Evolutionary conservation across 2,113 vertebrate species (phyloP).

Genomic region (Nerophis lumbriciformis): DNA sequence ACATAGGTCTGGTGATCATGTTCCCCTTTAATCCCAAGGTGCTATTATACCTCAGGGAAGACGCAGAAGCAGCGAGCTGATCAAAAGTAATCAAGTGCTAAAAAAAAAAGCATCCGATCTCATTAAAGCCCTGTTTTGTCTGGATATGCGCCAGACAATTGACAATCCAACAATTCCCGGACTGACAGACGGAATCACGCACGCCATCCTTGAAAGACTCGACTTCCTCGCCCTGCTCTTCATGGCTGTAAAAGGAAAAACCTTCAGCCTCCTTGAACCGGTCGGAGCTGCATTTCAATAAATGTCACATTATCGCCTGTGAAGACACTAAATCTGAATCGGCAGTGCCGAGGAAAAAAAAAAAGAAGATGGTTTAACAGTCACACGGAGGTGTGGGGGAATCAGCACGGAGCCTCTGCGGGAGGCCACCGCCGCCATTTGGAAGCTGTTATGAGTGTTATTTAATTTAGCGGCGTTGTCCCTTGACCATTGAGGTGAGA

Average conservation of each 20-base stretch:
- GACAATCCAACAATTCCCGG: slow-evolving; percentile 34
- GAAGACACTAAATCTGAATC: slow-evolving; percentile 46
- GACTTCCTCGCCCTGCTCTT: slow-evolving; percentile 19
- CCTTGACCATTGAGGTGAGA: slow-evolving; percentile 45
- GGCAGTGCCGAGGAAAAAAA: slow-evolving; percentile 27
- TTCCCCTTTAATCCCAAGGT: slow-evolving; percentile 24
- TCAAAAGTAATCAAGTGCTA: slow-evolving; percentile 36
- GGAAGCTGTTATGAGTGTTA: slow-evolving; percentile 33
- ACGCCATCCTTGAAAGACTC: slow-evolving; percentile 31
- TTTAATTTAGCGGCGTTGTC: slow-evolving; percentile 57
- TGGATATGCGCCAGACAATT: slow-evolving; percentile 49
- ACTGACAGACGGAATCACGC: slow-evolving; percentile 20
- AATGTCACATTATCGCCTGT: slow-evolving; percentile 69
- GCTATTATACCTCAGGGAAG: slow-evolving; percentile 12
- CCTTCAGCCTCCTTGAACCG: slow-evolving; percentile 70
- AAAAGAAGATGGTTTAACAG: slow-evolving; percentile 60
- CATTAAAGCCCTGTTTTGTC: slow-evolving; percentile 47
- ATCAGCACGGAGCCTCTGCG: slow-evolving; percentile 41
- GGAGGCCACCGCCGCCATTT: slow-evolving; percentile 13
- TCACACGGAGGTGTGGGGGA: slow-evolving; percentile 64
- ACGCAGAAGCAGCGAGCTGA: slow-evolving; percentile 7
- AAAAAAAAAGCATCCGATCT: slow-evolving; percentile 33
- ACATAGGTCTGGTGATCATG: too few species aligned
- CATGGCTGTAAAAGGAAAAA: slow-evolving; percentile 43
- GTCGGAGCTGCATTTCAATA: slow-evolving; percentile 68